Conservation (phyloP, 1,140 invertebrate genomes). For the Megalopta genalis region DNA sequence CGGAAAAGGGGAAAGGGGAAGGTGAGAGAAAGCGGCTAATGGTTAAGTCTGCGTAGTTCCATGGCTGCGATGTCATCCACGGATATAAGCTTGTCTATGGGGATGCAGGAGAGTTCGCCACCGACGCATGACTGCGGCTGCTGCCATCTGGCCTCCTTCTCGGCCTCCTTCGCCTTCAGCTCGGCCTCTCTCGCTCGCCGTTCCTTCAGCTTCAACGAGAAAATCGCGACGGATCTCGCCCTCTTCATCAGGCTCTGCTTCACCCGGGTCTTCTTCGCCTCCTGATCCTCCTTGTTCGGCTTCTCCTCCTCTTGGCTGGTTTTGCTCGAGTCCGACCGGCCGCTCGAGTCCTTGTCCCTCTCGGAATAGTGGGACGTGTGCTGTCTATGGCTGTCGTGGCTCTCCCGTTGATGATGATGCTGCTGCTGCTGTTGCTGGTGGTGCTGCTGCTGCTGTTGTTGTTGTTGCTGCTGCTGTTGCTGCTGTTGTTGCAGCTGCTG, state of each 20-base stretch:
- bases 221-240: constrained; percentile 89
- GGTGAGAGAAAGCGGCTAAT: constrained; percentile 65
- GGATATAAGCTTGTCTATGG: constrained; percentile 86
- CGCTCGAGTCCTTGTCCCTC: constrained; percentile 68
- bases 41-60: constrained; percentile 78
- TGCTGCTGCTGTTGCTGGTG: constrained; percentile 16
- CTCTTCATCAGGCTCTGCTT: constrained; percentile 89
- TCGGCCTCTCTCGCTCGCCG: constrained; percentile 87
- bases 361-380: constrained; percentile 59
- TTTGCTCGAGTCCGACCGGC: constrained; percentile 79
- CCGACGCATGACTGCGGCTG: constrained; percentile 84
- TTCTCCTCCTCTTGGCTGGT: constrained; percentile 82
- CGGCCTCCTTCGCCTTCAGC: constrained; percentile 81
- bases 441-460: constrained; percentile 65
- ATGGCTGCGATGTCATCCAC: constrained; percentile 79
- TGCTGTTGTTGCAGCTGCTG: constrained; percentile 66
- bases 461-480: constrained; percentile 65
- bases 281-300: constrained; percentile 80
- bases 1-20: too few relatives aligned
- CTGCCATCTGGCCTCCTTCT: constrained; percentile 79
- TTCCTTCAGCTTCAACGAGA: constrained; percentile 89
- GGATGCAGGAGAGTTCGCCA: constrained; percentile 89
- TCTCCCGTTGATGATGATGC: constrained; percentile 46
- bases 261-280: constrained; percentile 85
- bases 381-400: constrained; percentile 61